A percentile compares a stretch with the other conserved stretches of the same genome.
Conservation (phyloP, 2,113 vertebrate species). For the Planiliza haematocheilus region DNA sequence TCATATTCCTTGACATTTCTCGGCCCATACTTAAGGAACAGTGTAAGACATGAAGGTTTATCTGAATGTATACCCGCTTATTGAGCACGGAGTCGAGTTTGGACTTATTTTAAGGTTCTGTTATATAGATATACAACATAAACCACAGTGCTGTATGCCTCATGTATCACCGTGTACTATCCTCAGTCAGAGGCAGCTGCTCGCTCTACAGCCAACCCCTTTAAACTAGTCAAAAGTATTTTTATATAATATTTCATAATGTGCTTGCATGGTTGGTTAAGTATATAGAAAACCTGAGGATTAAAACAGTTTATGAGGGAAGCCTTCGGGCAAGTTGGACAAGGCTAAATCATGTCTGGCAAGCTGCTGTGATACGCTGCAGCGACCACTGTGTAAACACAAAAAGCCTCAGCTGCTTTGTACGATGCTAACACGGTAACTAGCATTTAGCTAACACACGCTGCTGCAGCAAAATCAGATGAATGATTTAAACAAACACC, state of each 20-base stretch:
- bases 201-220: not conserved
- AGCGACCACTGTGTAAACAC: conserved; percentile 13
- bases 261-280: conserved; percentile 7
- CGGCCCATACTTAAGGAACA: not conserved
- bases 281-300: conserved; percentile 59
- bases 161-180: not conserved
- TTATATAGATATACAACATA: conserved; percentile 2
- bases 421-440: conserved; percentile 31
- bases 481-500: too few species aligned
- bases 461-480: conserved; percentile 26
- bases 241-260: not conserved
- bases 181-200: conserved; percentile 11
- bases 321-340: conserved; percentile 21
- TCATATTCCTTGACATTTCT: too few species aligned
- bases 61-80: conserved; percentile 21
- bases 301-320: conserved; percentile 41
- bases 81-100: conserved; percentile 2
- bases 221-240: not conserved
- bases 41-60: conserved; percentile 11
- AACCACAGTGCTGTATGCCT: not conserved
- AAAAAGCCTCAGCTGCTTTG: conserved; percentile 12
- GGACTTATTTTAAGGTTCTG: conserved; percentile 10
- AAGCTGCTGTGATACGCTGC: not conserved
- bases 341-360: not conserved
- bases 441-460: conserved; percentile 9